Base-by-base conservation (phyloP, 2,113 vertebrate genomes). In the Epinephelus lanceolatus region DNA sequence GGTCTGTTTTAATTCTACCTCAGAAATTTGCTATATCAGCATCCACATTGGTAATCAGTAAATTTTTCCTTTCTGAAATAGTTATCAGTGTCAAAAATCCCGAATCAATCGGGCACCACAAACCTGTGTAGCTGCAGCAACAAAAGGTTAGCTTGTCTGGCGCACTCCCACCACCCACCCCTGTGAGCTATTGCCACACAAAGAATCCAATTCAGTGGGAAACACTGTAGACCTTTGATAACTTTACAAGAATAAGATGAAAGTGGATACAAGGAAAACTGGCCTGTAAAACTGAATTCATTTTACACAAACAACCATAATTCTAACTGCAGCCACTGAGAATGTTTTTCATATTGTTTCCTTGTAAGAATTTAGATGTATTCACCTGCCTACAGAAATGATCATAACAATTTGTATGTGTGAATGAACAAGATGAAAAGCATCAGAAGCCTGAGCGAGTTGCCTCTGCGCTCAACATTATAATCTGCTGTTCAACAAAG, bases 341-440 rank as follows among this genome's bases (percentile, higher is more conserved):
- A 14, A 63, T 5, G n/a, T 37, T 42, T 81, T 66, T 76, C 23
- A 18, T 17, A 2, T 21, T 52, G 59, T 59, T 70, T 60, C 37
- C 25, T 62, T 62, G 8, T 27, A 59, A 37, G 37, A 59, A 14
- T 17, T 6, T 67, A 1, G 12, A 1, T 19, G 18, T 18, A 33
- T 33, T 21, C 15, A 30, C n/a, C 42, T 37, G 23, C 52, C 52
- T 17, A 37, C 70, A 57, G n/a, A 59, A 66, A 59, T 70, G 2
- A 76, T 49, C 21, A n/a, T 2, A 30, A 47, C 73, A 65, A 49
- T 73, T 47, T 45, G 14, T 67, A 13, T 61, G 10, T 55, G 17
- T 53, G 78, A 86, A 60, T 47, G 27, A 61, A 67, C 25, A 53
- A 56, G 45, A 71, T 53, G 42, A 77, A 66, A 76, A 73, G 14